Evolutionary conservation across 2,113 vertebrate species (phyloP), one percentile per base, ranked within the genome.

Genomic region (Salvelinus namaycush): DNA sequence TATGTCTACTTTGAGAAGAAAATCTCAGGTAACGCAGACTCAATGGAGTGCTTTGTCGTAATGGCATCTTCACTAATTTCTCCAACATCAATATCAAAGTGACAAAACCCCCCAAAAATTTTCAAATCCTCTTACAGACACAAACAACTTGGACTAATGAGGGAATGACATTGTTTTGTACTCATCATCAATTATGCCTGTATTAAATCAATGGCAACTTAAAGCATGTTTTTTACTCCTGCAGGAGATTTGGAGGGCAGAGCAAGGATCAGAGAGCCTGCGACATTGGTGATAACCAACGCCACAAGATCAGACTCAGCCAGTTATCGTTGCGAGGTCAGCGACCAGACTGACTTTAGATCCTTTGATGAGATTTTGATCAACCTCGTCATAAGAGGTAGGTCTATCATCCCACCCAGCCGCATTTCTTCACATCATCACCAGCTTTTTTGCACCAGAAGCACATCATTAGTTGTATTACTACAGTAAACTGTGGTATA

Each of bases 301-400:
- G 93, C 96, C 76, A 99, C 96, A 0, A 91, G 97, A 22, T 94
- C 83, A 4, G 97, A 99, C 87, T 96, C 95, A 0, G 97, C 96
- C 3, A 90, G 91, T 0, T 99, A 99, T 54, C 95, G 97, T 79
- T 99, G 97, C 9, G 97, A 99, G 78, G 97, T 99, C 83, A 96
- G 96, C 0, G 97, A 97, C 0, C 90, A 91, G 2, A 83, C 91
- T 0, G 97, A 99, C 81, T 86, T 86, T 1, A 97, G 95, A 82
- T 95, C 93, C 29, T 95, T 97, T 5, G 97, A 97, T 0, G 97
- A 99, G 92, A 95, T 99, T 20, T 87, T 94, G 54, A 96, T 99
- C 76, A 89, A 94, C 71, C 94, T 99, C 1, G 93, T 93, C 0
- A 95, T 99, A 16, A 94, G 96, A 95, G 97, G 97, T 99, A 84